Evolutionary conservation across 2,797 vertebrate genomes (phyloP).

Genomic region (Platalea minor): DNA sequence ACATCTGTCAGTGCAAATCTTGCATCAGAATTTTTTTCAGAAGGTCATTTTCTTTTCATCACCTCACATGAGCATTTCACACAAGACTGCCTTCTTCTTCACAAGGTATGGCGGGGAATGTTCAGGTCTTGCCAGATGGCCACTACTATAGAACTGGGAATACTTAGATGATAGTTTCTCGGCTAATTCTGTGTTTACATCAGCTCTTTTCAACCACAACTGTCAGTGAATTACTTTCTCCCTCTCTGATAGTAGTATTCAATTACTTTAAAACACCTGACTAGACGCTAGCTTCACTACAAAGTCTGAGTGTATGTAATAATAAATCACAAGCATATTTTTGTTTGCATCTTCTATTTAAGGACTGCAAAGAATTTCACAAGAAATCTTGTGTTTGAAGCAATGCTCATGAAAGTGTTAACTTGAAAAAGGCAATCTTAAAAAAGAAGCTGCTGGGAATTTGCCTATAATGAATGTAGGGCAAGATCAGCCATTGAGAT

Average conservation of each 20-base stretch:
- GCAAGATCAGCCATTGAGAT: slow-evolving; percentile 6
- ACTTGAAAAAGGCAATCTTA: not conserved
- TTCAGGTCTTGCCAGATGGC: not conserved
- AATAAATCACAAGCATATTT: slow-evolving; percentile 28
- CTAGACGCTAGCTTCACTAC: not conserved
- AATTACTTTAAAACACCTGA: not conserved
- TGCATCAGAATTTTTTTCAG: not conserved
- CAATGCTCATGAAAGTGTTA: not conserved
- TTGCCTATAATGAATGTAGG: slow-evolving; percentile 19
- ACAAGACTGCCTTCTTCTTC: not conserved
- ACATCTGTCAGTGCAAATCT: not conserved
- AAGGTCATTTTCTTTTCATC: not conserved
- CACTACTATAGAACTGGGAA: not conserved
- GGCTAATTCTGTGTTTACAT: not conserved
- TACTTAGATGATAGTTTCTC: not conserved
- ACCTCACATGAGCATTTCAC: not conserved
- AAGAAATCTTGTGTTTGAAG: not conserved
- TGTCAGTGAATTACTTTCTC: not conserved
- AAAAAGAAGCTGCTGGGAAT: slow-evolving; percentile 9
- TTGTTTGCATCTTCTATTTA: not conserved
- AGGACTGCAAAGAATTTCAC: not conserved
- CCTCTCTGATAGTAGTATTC: not conserved
- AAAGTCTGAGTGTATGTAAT: not conserved
- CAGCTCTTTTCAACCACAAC: not conserved
- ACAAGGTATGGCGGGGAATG: not conserved